Base-by-base conservation (phyloP, 2,888 invertebrate genomes). In the Pyrochroa serraticornis region DNA sequence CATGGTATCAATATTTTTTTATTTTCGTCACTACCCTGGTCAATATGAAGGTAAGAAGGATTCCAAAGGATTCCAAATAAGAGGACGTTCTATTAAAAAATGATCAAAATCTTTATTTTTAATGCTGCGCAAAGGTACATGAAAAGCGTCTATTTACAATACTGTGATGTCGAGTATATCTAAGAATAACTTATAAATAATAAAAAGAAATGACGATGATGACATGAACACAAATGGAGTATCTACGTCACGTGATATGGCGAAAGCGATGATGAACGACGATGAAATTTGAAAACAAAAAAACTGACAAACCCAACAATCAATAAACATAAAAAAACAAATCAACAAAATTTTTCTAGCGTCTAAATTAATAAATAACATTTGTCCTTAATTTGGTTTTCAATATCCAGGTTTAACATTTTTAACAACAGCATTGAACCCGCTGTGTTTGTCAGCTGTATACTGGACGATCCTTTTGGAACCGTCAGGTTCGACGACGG, bases 401-500 rank as follows among this genome's bases (percentile, higher is more conserved):
- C 64, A 69, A 43, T 71, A 73, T 55, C 69, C 72, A 34, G 68
- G 70, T 43, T 72, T 70, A 42, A 77, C 68, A 37, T 71, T 73
- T 58, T 77, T 77, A 3, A 78, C 78, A 30, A 77, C 68, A 3
- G 78, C 78, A 44, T 78, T 76, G 63, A 78, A 78, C 31, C 78
- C 78, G 42, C 63, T 71, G 57, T 78, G 78, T 53, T 78, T 78
- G 59, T 78, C 78, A 32, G 78, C 77, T 30, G 75, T 75, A 64
- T 79, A 79, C 38, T 74, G 69, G 13, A 79, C 79, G 43, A 77
- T 75, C 30, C 79, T 71, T 58, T 71, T 77, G 51, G 75, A 71
- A 57, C 79, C 79, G 57, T 79, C 79, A 3, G 79, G 76, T 67
- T 79, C 79, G 2, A 77, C 67, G 14, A 78, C 50, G 42, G 78